A percentile compares a stretch with the other conserved stretches of the same genome.
Conservation (phyloP, 2,797 vertebrate genomes). For the Cichlasoma orientale region DNA sequence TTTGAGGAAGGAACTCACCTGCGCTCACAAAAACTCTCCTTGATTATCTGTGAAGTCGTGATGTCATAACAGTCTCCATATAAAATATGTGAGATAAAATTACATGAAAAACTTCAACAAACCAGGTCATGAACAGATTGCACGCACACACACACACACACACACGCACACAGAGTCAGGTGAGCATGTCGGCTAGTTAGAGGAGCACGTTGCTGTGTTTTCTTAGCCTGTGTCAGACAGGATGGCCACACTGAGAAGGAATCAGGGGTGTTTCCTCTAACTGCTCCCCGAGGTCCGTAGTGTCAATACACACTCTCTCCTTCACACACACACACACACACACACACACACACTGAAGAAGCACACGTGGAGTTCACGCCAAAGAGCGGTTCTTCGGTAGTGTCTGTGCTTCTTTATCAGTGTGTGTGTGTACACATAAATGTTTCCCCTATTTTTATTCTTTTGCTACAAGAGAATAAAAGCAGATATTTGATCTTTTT, state of each 20-base stretch:
- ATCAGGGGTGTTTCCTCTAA: constrained; percentile 58
- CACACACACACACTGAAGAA: background rate
- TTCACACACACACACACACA: background rate
- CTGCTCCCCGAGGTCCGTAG: constrained; percentile 48
- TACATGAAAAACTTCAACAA: background rate
- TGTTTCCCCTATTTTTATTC: background rate
- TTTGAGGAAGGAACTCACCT: background rate
- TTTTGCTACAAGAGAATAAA: too few species aligned
- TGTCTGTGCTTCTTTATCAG: background rate
- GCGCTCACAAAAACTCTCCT: background rate
- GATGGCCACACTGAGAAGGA: constrained; percentile 55
- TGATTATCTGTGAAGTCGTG: background rate
- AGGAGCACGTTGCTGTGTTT: constrained; percentile 50
- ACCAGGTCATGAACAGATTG: background rate
- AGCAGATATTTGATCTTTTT: background rate
- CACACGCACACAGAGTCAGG: constrained; percentile 13
- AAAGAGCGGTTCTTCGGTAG: background rate
- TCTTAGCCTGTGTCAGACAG: constrained; percentile 60
- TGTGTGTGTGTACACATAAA: background rate
- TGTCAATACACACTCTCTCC: constrained; percentile 32
- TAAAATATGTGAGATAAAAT: background rate
- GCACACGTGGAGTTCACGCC: background rate
- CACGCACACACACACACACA: background rate
- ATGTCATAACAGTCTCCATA: background rate
- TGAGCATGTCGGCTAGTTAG: constrained; percentile 24